Base-by-base conservation (phyloP, 1,140 invertebrate species). In the Apis laboriosa region DNA sequence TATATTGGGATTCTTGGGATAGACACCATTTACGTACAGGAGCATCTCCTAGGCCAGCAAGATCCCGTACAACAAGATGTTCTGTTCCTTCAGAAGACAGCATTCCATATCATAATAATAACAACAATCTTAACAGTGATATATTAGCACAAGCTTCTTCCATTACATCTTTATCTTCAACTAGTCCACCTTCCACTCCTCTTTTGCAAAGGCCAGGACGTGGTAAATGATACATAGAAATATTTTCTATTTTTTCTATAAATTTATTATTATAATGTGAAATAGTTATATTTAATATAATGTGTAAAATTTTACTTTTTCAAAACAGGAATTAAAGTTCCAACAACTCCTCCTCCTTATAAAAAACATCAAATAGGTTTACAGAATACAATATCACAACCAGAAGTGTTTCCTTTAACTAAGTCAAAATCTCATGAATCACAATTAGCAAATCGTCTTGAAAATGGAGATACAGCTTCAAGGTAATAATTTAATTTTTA, bases 1-100 rank as follows among this genome's bases (percentile, higher is more conserved):
- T 99, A 79, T 98, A 98, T 92, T 99, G 98, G 98, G 98, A 98
- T 93, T 98, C 98, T 1, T 99, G 98, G 98, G 97, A 98, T 92
- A 92, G 95, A 21, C 95, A 96, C 88, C 92, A 93, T 75, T 90
- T 94, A 76, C 91, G 92, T 81, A 94, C 94, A 79, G 93, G 95
- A 43, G 93, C 95, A 28, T 97, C 96, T 0, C 96, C 96, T 17
- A 92, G 96, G n/a, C 93, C 94, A 28, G 90, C 90, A 73, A 92
- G 95, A 66, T 94, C 94, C n/a, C 92, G 95, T 83, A 90, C 92
- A 13, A 92, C 94, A 2, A 93, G 95, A 77, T 94, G 94, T 84
- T 96, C 95, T 28, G 95, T 96, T 80, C 96, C 96, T 67, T 95
- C 95, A 7, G 96, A 96, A 89, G 95, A 95, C 83, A 95, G 93